Evolutionary conservation across 2,888 invertebrate genomes (phyloP).

Genomic region (Stenodema calcarata): DNA sequence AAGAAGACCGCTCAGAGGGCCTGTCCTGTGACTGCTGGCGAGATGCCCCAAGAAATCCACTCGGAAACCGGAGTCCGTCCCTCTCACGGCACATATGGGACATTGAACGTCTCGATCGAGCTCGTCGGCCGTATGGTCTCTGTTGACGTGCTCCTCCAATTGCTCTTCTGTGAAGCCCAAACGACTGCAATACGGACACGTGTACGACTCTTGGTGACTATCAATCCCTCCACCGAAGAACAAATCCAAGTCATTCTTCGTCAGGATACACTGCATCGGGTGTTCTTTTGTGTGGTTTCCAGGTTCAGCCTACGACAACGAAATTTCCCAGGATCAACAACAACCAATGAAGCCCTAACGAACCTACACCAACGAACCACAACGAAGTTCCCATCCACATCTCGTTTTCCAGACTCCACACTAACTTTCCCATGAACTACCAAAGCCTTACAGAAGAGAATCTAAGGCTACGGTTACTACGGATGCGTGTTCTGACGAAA

Average conservation of each 20-base stretch:
- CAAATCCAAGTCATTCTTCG: constrained; percentile 92
- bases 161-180: constrained; percentile 94
- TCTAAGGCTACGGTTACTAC: too few relatives aligned
- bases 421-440: too few relatives aligned
- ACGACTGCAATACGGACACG: constrained; percentile 95
- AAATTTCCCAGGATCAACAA: background rate
- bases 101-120: constrained; percentile 90
- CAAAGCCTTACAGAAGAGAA: too few relatives aligned
- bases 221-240: constrained; percentile 87
- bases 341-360: background rate
- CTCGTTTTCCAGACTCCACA: too few relatives aligned
- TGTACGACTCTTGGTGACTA: constrained; percentile 84
- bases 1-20: background rate
- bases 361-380: background rate
- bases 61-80: background rate
- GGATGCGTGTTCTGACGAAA: too few relatives aligned
- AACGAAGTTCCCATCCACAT: too few relatives aligned
- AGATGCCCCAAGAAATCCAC: constrained; percentile 23
- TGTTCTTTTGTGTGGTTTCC: constrained; percentile 84
- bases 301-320: background rate
- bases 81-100: constrained; percentile 83
- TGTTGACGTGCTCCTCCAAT: constrained; percentile 85
- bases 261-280: constrained; percentile 98
- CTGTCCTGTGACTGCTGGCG: background rate
- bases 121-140: constrained; percentile 83